Base-by-base conservation (phyloP, 2,888 invertebrate genomes). In the Sesia apiformis region DNA sequence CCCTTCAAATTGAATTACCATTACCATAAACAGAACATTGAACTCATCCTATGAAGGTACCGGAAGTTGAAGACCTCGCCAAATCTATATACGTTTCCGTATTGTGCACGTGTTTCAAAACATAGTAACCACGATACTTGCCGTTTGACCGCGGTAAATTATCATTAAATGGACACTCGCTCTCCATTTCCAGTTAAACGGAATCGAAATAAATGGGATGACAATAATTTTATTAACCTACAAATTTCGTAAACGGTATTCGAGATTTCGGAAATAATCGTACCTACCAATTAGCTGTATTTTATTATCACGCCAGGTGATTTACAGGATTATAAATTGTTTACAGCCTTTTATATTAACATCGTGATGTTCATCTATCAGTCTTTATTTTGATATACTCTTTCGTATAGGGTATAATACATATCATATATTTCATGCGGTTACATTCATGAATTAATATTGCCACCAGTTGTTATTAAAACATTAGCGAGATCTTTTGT, bases 131-230 rank as follows among this genome's bases (percentile, higher is more conserved):
- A 39, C 39, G 38, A 49, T 52, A 60, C 58, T 64, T 62, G 61
- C 62, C 62, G 64, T 67, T 69, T 60, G 61, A 63, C 58, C 59
- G 56, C 63, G 63, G 67, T 70, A 68, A 71, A 70, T 70, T 67
- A 60, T 54, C 56, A 58, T 62, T 61, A 62, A 72, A 71, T 65
- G 62, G 60, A 64, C 60, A 59, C 58, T 55, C 55, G 61, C 4
- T 3, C 38, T 7, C 40, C 40, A 40, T 40, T 52, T 5, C 57
- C 64, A 56, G 62, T 64, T 59, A 58, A 61, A 64, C 57, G 63
- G 59, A 60, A 60, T 66, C 60, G 56, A 61, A 69, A 67, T 64
- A 66, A 69, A 76, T 70, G 67, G 40, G 38, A 23, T 42, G 61
- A 57, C 59, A 57, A 62, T 65, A 57, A 71, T 65, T 67, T 66